These are phyloP conservation scores for Pseudorhombus dupliciocellatus DNA, from an alignment of 2,113 vertebrate genomes.

Conservation along the genomic window DNA sequence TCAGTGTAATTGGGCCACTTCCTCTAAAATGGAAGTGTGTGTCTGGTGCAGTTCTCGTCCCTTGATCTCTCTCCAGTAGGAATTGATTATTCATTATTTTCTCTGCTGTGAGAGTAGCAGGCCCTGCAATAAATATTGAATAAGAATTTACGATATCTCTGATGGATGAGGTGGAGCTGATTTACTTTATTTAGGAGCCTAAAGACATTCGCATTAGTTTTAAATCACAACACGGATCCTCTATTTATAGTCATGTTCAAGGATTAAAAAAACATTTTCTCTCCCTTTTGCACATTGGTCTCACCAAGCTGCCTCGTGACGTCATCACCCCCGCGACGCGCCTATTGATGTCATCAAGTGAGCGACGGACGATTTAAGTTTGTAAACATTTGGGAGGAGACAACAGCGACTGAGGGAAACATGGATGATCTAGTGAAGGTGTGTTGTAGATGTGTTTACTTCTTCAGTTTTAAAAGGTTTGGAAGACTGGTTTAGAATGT, in stretches of 20 bases:
- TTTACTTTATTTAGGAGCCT: background rate
- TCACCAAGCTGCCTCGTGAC: slow-evolving; percentile 5
- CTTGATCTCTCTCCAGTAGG: background rate
- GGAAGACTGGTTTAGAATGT: no score
- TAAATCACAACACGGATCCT: background rate
- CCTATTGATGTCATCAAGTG: slow-evolving; percentile 45
- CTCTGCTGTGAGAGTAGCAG: background rate
- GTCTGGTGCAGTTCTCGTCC: background rate
- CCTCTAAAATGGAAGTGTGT: slow-evolving; percentile 11
- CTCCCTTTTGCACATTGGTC: background rate
- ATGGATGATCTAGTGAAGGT: slow-evolving; percentile 77
- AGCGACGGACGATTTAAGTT: slow-evolving; percentile 32
- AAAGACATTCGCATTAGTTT: background rate
- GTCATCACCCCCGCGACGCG: slow-evolving; percentile 14
- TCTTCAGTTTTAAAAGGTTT: background rate
- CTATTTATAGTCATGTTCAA: background rate
- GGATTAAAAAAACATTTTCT: background rate
- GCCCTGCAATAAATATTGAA: background rate
- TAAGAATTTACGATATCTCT: background rate
- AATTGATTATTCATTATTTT: background rate
- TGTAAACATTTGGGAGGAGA: slow-evolving; percentile 53
- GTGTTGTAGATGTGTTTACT: no score
- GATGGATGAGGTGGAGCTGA: background rate
- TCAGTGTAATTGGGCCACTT: slow-evolving; percentile 9
- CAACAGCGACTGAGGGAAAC: background rate